These are phyloP conservation scores for Mycalesis mineus DNA, from an alignment of 2,888 invertebrate genomes.

Conservation along the genomic window DNA sequence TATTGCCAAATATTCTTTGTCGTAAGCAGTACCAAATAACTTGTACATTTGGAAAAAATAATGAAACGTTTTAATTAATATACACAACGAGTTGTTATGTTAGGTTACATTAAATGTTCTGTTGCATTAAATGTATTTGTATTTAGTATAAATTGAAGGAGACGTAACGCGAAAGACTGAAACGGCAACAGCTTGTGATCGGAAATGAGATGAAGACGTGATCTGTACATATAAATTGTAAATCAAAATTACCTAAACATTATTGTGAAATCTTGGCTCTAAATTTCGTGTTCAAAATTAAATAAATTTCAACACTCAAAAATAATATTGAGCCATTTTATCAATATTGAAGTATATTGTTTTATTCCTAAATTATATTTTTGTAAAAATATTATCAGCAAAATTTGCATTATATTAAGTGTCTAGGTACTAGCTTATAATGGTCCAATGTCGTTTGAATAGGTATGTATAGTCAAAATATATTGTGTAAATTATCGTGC, in stretches of 20 bases:
- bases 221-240: slow-evolving; percentile 58
- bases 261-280: slow-evolving; percentile 39
- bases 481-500: slow-evolving; percentile 28
- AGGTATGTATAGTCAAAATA: slow-evolving; percentile 26
- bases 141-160: slow-evolving; percentile 24
- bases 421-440: slow-evolving; percentile 44
- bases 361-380: slow-evolving; percentile 66
- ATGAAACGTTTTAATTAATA: slow-evolving; percentile 37
- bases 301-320: slow-evolving; percentile 33
- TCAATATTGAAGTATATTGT: slow-evolving; percentile 36
- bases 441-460: slow-evolving; percentile 40
- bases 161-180: slow-evolving; percentile 63
- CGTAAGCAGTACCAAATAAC: slow-evolving; percentile 4
- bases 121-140: slow-evolving; percentile 8
- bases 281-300: slow-evolving; percentile 58
- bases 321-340: slow-evolving; percentile 41
- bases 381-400: slow-evolving; percentile 69
- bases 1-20: slow-evolving; percentile 9
- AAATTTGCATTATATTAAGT: slow-evolving; percentile 51
- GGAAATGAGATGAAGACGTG: slow-evolving; percentile 47
- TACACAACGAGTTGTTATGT: slow-evolving; percentile 34
- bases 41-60: slow-evolving; percentile 29
- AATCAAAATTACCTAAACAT: slow-evolving; percentile 39
- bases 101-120: slow-evolving; percentile 6
- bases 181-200: slow-evolving; percentile 71